A percentile compares a stretch with the other conserved stretches of the same genome.
Evolutionary conservation across 1,140 invertebrate species (phyloP).

Genomic region (Drosophila lacertosa): DNA sequence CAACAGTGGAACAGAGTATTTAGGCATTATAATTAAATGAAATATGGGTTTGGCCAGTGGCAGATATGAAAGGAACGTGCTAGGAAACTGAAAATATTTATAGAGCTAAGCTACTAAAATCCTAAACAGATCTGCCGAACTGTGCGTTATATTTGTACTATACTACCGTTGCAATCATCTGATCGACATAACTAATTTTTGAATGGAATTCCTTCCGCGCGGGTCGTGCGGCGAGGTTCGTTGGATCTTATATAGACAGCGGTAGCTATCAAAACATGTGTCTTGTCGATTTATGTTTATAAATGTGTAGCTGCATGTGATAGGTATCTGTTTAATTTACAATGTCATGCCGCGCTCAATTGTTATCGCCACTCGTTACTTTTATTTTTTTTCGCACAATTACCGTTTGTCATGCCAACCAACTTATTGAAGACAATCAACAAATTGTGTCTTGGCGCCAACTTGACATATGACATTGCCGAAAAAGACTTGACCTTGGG

Average conservation of each 20-base stretch:
- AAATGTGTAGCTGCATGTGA: not conserved
- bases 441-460: conserved; percentile 49
- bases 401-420: conserved; percentile 56
- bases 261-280: conserved; percentile 1
- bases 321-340: conserved; percentile 27
- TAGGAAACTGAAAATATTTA: conserved; percentile 6
- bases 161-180: too few species aligned
- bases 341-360: conserved; percentile 37
- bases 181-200: not conserved
- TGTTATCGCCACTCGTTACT: conserved; percentile 23
- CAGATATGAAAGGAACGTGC: conserved; percentile 13
- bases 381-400: conserved; percentile 51
- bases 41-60: conserved; percentile 3
- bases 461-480: conserved; percentile 53
- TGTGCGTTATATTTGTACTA: not conserved
- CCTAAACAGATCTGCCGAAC: conserved; percentile 3
- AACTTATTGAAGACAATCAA: conserved; percentile 34
- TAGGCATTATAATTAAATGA: conserved; percentile 4
- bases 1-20: not conserved
- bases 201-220: not conserved
- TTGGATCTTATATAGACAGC: too few species aligned
- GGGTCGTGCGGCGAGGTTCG: too few species aligned
- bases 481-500: conserved; percentile 49
- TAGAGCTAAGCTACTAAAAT: conserved; percentile 9
- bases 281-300: not conserved